Conservation (phyloP, 2,888 invertebrate genomes). For the Parasteatoda lunata region DNA sequence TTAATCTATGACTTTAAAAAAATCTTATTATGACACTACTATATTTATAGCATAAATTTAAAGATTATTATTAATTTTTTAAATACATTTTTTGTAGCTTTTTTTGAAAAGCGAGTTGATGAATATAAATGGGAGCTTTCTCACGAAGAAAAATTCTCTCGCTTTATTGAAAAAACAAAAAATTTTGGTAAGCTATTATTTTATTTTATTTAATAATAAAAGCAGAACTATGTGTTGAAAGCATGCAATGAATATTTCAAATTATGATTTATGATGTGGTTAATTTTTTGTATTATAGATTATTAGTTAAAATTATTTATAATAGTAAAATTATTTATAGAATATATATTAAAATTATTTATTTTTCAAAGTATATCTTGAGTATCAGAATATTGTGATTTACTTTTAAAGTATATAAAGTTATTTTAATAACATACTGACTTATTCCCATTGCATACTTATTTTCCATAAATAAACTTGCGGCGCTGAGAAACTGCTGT, state of each 20-base stretch:
- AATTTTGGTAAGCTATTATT: slow-evolving; percentile 34
- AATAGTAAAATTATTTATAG: not conserved
- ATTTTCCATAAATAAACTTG: no score
- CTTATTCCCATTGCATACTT: no score
- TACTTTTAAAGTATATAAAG: no score
- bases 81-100: slow-evolving; percentile 23
- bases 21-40: not conserved
- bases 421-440: no score
- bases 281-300: not conserved
- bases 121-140: slow-evolving; percentile 64
- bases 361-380: no score
- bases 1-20: not conserved
- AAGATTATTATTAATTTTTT: no score
- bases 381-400: no score
- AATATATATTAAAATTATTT: no score
- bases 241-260: not conserved
- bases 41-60: no score
- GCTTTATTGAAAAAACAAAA: slow-evolving; percentile 41
- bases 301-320: not conserved
- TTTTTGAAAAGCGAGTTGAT: slow-evolving; percentile 62
- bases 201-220: not conserved
- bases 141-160: slow-evolving; percentile 45
- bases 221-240: no score
- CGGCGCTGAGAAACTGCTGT: no score
- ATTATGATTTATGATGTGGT: not conserved